A percentile compares a stretch with the other conserved stretches of the same genome.
phyloP scores from a whole-genome alignment of 2,888 invertebrate species.

The Peribatodes rhomboidaria region DNA sequence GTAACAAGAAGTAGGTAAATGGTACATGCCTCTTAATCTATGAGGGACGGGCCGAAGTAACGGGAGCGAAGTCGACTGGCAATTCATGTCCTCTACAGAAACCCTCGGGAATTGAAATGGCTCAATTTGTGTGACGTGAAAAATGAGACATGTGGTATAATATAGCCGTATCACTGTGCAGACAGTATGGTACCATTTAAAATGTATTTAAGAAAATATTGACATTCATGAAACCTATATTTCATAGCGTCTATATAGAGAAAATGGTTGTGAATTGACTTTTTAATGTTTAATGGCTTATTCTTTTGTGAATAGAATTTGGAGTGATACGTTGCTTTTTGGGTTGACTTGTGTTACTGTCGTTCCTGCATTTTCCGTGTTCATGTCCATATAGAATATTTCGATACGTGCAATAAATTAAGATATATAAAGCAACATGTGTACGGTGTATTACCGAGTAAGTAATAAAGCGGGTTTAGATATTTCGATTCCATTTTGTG shows the following conservation, averaged over 20 bases:
- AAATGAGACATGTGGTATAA: constrained; percentile 54
- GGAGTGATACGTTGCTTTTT: too few relatives aligned
- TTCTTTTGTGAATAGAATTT: too few relatives aligned
- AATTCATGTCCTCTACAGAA: constrained; percentile 53
- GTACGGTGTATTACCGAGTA: constrained; percentile 40
- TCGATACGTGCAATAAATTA: constrained; percentile 42
- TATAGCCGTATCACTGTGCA: constrained; percentile 38
- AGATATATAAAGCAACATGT: constrained; percentile 38
- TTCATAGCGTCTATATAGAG: too few relatives aligned
- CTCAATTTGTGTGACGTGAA: constrained; percentile 59
- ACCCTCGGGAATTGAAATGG: constrained; percentile 55
- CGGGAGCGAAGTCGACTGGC: constrained; percentile 39
- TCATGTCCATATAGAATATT: constrained; percentile 27
- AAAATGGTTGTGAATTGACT: too few relatives aligned
- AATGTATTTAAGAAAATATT: neutral
- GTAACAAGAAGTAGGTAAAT: constrained; percentile 16
- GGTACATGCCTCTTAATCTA: constrained; percentile 20
- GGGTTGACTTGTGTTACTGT: constrained; percentile 11
- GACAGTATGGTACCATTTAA: constrained; percentile 4
- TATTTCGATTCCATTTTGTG: neutral
- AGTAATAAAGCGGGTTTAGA: constrained; percentile 7
- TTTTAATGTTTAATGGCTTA: too few relatives aligned
- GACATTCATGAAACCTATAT: too few relatives aligned
- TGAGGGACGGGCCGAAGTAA: constrained; percentile 24
- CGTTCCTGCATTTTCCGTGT: neutral